A percentile compares a stretch with the other conserved stretches of the same genome.
Evolutionary conservation across 2,888 invertebrate genomes (phyloP).

Genomic region (Stegophylla sp.): DNA sequence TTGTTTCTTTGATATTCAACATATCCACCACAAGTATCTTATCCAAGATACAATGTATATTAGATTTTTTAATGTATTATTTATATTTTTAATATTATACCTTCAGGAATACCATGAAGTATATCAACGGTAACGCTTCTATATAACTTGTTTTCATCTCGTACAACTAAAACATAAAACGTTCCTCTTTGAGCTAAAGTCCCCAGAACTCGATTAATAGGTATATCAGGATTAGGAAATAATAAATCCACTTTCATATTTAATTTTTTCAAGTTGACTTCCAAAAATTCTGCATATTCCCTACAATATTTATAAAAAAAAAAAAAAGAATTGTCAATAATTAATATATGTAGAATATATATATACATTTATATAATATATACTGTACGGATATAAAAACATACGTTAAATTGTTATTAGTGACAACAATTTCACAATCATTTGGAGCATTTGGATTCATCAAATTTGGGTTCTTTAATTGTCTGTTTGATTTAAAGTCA

Average conservation of each 20-base stretch:
- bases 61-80: no score
- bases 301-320: constrained; percentile 66
- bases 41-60: no score
- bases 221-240: constrained; percentile 90
- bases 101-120: constrained; percentile 88
- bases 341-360: neutral
- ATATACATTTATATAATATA: no score
- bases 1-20: no score
- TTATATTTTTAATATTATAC: no score
- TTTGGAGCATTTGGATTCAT: constrained; percentile 66
- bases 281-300: constrained; percentile 88
- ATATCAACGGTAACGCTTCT: constrained; percentile 88
- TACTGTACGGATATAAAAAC: constrained; percentile 64
- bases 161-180: constrained; percentile 85
- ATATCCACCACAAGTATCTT: no score
- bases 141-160: constrained; percentile 84
- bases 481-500: constrained; percentile 40
- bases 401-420: constrained; percentile 82
- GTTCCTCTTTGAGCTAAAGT: constrained; percentile 89
- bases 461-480: constrained; percentile 36
- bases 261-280: constrained; percentile 77
- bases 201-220: constrained; percentile 79
- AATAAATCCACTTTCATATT: constrained; percentile 84
- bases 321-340: neutral
- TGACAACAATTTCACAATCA: constrained; percentile 90